Base-by-base conservation (phyloP, 92 coral and sea anemone species). In the Desmophyllum pertusum region DNA sequence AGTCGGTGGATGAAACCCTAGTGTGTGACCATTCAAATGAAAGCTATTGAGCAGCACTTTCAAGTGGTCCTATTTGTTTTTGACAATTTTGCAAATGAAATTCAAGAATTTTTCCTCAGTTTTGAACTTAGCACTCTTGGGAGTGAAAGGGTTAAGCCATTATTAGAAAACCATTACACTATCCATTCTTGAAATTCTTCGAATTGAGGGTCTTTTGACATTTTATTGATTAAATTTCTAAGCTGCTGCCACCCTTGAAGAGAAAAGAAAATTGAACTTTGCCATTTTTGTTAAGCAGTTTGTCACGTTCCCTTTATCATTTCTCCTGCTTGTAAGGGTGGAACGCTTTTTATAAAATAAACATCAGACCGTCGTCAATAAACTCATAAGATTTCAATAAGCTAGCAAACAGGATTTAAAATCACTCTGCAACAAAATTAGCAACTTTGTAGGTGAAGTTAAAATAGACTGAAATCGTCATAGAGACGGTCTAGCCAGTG, bases 21-120 rank as follows among this genome's bases (percentile, higher is more conserved):
- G 64, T 57, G 31, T 57, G 64, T 57, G 64, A 57, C 64, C 64
- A 57, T 57, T 57, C 64, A 57, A 57, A 23, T 57, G 31, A 57
- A 57, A n/a, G 64, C 31, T 57, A 57, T 57, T 8, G 31, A 57
- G 64, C 64, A n/a, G 64, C 25, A 25, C 10, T 57, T n/a, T 57
- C 64, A 57, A n/a, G n/a, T n/a, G 64, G 33, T 57, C 3, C 64
- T 5, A 13, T 57, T 57, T 57, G 2, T 57, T n/a, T 53, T n/a
- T n/a, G n/a, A n/a, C n/a, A n/a, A n/a, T n/a, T n/a, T n/a, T n/a
- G n/a, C n/a, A n/a, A n/a, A n/a, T n/a, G n/a, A n/a, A n/a, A n/a
- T n/a, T n/a, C n/a, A n/a, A n/a, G n/a, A n/a, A n/a, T n/a, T n/a
- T n/a, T n/a, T n/a, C n/a, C n/a, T n/a, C n/a, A n/a, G n/a, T n/a